These are phyloP conservation scores for Oceanodroma leucorhoa DNA, from an alignment of 2,797 vertebrate genomes.

Conservation along the genomic window DNA sequence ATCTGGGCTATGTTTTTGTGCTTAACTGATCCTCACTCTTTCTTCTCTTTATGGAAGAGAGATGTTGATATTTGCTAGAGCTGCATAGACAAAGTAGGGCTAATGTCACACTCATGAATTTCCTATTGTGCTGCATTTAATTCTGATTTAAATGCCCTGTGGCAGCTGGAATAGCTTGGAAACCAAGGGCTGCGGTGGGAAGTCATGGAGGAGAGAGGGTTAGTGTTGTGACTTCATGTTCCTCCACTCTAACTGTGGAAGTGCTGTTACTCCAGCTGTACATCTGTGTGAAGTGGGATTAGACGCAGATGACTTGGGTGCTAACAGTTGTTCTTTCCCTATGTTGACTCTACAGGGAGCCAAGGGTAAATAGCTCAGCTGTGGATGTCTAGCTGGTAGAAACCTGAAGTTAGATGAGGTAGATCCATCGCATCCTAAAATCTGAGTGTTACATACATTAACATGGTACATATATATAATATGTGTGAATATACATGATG, in stretches of 20 bases:
- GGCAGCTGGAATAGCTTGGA: neutral
- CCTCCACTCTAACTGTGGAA: neutral
- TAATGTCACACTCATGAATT: neutral
- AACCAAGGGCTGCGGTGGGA: neutral
- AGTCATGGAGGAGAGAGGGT: neutral
- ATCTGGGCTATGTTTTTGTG: neutral
- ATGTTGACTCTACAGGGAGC: accelerated
- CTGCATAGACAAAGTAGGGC: neutral
- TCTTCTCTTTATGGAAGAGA: neutral
- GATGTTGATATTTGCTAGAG: neutral
- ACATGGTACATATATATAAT: too few species aligned
- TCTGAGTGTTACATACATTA: neutral
- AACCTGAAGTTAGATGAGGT: neutral
- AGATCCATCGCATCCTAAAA: neutral
- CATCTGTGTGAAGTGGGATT: neutral
- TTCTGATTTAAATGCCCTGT: neutral
- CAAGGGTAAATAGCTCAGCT: neutral
- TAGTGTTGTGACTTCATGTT: neutral
- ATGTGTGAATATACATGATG: neutral
- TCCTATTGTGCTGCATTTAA: neutral
- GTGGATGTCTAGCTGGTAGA: neutral
- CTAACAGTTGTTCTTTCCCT: neutral
- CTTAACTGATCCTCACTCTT: neutral
- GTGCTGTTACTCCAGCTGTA: neutral
- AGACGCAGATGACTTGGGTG: neutral